Base-by-base conservation (phyloP, 92 coral and sea anemone genomes). In the Montipora capitata region DNA sequence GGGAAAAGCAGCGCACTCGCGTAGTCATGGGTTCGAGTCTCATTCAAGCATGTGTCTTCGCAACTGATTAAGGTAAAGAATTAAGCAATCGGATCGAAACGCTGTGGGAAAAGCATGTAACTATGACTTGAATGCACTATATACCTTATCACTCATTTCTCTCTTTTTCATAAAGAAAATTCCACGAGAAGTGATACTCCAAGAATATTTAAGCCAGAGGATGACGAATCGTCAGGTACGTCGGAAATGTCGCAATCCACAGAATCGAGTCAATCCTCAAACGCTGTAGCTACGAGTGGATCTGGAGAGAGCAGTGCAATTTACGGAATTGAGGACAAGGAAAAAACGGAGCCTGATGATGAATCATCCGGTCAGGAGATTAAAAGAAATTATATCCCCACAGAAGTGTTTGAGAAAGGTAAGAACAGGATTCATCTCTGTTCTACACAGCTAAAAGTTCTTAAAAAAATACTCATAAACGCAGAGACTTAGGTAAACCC, bases 401-500 rank as follows among this genome's bases (percentile, higher is more conserved):
- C 96, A 51, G 96, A 93, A 81, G 85, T 93, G 59, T 93, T 93
- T 56, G 96, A 93, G 59, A 91, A 93, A 44, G 96, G 96, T 93
- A 73, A 2, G 64, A 9, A 61, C 2, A 14, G 2, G 5, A 13
- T 14, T 3, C 5, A 62, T 62, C 67, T 2, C 20, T 0, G 27
- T 62, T 62, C 62, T 56, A 27, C 2, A 27, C 62, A 56, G 62
- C 12, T 56, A 3, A 56, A 56, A 27, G 35, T 56, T 56, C 6
- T 45, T 45, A 2, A 45, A 45, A 45, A 45, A 45, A 45, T 2
- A 5, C 51, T 45, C 9, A 8, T 45, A 5, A 59, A 13, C 16
- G 17, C 5, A 11, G 17, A 11, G 18, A 18, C 17, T 13, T 16
- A 3, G 0, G 65, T 58, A 18, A 58, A 58, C 18, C 13, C 64